Base-by-base conservation (phyloP, 2,113 vertebrate genomes). In the Bucco capensis region DNA sequence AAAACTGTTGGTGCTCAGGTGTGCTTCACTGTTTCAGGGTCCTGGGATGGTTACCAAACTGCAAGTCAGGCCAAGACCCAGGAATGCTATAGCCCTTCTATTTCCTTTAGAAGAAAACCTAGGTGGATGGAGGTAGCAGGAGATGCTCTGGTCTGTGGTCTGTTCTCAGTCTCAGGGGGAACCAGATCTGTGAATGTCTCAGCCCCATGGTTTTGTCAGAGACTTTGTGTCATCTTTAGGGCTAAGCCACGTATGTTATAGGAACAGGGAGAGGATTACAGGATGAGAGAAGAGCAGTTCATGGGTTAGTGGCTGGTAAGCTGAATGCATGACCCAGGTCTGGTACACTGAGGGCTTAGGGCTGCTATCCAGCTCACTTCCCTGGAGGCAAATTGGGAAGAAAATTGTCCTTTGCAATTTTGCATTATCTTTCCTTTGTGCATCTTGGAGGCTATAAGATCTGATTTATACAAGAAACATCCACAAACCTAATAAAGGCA, bases 401-500 rank as follows among this genome's bases (percentile, higher is more conserved):
- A 87, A 72, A 73, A 54, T 53, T 25, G 6, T 65, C 67, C 24
- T 74, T 25, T 75, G 2, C 28, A n/a, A n/a, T n/a, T n/a, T n/a
- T n/a, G 3, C 8, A 8, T 84, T 42, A n/a, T 64, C 18, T 76
- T 93, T 82, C 27, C 16, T 86, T 83, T 84, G 28, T 86, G 54
- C 10, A 31, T 65, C 21, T 42, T 50, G 76, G 54, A 76, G 54
- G 11, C 21, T 76, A 28, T 62, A 35, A 46, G 21, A n/a, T 79
- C 74, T 84, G 74, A 84, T 87, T 81, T 84, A 75, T 61, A 37
- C 35, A 84, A 73, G 66, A 92, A 79, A 82, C 24, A 70, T 62
- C 33, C 17, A 33, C 30, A 58, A 83, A 61, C 31, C n/a, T 74
- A 88, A 82, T 46, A 78, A 53, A 86, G 13, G 5, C 11, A 66